phyloP scores from a whole-genome alignment of 2,797 vertebrate species.

The Stomatorhinus walkeri region DNA sequence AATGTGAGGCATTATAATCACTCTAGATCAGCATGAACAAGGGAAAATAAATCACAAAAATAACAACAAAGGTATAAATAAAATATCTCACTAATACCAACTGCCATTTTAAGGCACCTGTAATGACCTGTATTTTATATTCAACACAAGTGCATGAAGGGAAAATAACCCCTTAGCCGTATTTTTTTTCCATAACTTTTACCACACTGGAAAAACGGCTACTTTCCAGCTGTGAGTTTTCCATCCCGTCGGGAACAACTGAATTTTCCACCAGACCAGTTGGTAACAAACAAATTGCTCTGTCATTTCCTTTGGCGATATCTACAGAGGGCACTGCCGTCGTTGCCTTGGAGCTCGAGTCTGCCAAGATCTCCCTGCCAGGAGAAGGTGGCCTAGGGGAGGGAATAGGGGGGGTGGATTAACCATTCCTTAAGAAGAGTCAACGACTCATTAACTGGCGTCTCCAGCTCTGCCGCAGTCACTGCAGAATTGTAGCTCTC shows the following conservation, averaged over 20 bases:
- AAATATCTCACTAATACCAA: not conserved
- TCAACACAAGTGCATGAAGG: not conserved
- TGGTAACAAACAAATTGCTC: not conserved
- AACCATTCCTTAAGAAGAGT: constrained; percentile 6
- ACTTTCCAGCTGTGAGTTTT: not conserved
- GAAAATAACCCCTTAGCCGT: not conserved
- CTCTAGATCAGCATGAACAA: not conserved
- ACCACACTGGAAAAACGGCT: not conserved
- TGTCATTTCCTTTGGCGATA: constrained; percentile 6
- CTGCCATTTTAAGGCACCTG: not conserved
- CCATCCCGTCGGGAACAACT: not conserved
- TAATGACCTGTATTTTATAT: constrained; percentile 16
- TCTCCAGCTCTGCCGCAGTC: not conserved
- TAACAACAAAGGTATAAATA: not conserved
- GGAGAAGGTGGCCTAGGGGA: not conserved
- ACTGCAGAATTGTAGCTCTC: not conserved
- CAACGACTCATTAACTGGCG: not conserved
- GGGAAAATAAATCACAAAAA: not conserved
- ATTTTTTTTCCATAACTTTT: not conserved
- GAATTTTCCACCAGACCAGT: not conserved
- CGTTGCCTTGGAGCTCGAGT: not conserved
- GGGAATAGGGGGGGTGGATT: not conserved
- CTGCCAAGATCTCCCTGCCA: not conserved
- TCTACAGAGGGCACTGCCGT: not conserved
- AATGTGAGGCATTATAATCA: not conserved